Percentiles rank a stretch among this genome's conserved stretches.
These are phyloP conservation scores for Chrysina gloriosa DNA, from an alignment of 2,888 invertebrate genomes.

Conservation along the genomic window DNA sequence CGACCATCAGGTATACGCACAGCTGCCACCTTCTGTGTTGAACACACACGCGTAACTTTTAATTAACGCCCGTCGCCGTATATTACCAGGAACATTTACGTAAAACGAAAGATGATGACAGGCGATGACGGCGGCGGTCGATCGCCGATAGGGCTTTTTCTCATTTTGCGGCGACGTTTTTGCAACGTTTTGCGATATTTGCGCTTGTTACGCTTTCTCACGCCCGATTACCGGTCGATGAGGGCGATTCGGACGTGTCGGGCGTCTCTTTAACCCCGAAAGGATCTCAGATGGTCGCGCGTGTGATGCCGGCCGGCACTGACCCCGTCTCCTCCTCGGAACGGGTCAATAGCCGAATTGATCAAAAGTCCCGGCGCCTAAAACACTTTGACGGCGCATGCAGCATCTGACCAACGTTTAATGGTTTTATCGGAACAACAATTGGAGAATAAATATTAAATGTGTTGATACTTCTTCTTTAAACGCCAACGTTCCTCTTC, in stretches of 20 bases:
- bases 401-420: slow-evolving; percentile 25
- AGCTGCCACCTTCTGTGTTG: slow-evolving; percentile 24
- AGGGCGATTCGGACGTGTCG: neutral
- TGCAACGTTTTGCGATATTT: neutral
- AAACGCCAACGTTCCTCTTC: slow-evolving; percentile 14
- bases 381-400: slow-evolving; percentile 46
- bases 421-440: slow-evolving; percentile 37
- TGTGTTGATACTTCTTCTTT: slow-evolving; percentile 34
- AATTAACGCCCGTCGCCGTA: slow-evolving; percentile 12
- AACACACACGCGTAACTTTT: slow-evolving; percentile 12
- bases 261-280: slow-evolving; percentile 14
- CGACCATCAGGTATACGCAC: slow-evolving; percentile 9
- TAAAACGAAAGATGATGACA: neutral
- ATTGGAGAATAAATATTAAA: slow-evolving; percentile 40
- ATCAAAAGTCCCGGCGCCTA: slow-evolving; percentile 53
- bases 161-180: neutral
- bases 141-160: neutral
- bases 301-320: slow-evolving; percentile 44
- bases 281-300: slow-evolving; percentile 9
- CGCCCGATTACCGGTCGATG: neutral
- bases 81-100: slow-evolving; percentile 3
- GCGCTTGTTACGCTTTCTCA: neutral
- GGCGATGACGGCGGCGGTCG: neutral
- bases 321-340: slow-evolving; percentile 48
- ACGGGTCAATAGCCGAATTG: slow-evolving; percentile 53